phyloP scores from a whole-genome alignment of 2,888 invertebrate species.

The Pantelozetes paolii region DNA sequence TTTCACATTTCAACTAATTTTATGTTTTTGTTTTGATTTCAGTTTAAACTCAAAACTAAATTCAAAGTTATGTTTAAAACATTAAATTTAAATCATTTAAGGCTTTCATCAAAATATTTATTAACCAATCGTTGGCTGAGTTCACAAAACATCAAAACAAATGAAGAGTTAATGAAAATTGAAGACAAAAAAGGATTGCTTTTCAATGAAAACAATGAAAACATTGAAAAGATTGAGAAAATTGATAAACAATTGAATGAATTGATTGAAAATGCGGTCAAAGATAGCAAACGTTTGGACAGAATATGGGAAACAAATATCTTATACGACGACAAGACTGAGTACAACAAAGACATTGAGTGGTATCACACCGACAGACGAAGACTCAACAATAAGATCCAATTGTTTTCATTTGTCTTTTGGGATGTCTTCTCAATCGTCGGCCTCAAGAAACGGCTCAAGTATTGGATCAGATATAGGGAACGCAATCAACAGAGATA shows the following conservation, averaged over 20 bases:
- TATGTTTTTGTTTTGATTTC: no score
- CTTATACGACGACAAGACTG: not conserved
- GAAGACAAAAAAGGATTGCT: not conserved
- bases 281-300: not conserved
- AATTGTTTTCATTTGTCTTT: not conserved
- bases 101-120: not conserved
- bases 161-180: not conserved
- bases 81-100: not conserved
- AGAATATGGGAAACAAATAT: not conserved
- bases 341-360: not conserved
- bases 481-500: constrained; percentile 33
- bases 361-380: not conserved
- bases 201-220: not conserved
- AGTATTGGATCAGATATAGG: not conserved
- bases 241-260: not conserved
- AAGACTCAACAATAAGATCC: not conserved
- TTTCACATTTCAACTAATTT: not conserved
- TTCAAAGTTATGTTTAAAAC: constrained; percentile 23
- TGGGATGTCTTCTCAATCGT: constrained; percentile 8
- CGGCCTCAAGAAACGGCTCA: not conserved
- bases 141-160: constrained; percentile 6
- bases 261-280: not conserved
- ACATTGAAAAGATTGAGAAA: not conserved
- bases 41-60: not conserved
- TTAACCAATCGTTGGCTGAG: not conserved